A percentile compares a stretch with the other conserved stretches of the same genome.
Evolutionary conservation across 23 tunicate species (phyloP).

Genomic region (Halocynthia aurantium): DNA sequence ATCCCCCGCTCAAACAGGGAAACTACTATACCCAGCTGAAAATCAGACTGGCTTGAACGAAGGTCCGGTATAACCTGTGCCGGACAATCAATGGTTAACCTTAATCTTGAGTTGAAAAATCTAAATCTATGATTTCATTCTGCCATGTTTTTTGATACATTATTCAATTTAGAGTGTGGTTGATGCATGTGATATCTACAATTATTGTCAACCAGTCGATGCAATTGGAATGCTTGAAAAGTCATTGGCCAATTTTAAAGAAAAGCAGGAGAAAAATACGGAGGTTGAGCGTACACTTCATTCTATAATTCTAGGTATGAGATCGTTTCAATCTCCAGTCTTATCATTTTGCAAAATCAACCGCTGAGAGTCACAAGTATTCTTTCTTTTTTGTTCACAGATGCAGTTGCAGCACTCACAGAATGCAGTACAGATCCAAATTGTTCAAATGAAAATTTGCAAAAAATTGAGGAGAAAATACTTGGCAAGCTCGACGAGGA

Average conservation of each 20-base stretch:
- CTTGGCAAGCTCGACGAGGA: constrained; percentile 5
- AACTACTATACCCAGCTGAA: too few species aligned
- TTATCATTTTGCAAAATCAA: background rate
- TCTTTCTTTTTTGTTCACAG: too few species aligned
- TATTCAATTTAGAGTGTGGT: background rate
- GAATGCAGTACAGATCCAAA: background rate
- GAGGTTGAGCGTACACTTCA: background rate
- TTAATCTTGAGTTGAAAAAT: too few species aligned
- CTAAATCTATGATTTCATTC: too few species aligned
- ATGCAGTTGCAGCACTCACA: too few species aligned
- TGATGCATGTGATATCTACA: background rate
- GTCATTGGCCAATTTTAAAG: background rate
- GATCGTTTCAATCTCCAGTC: background rate
- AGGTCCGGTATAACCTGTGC: too few species aligned
- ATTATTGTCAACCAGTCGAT: constrained; percentile 12
- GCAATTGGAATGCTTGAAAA: background rate
- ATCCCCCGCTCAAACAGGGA: too few species aligned
- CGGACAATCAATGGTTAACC: too few species aligned
- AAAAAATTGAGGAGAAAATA: constrained; percentile 11
- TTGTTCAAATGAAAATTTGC: constrained; percentile 12
- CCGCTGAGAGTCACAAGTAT: too few species aligned
- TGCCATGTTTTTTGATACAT: too few species aligned
- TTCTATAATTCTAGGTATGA: background rate
- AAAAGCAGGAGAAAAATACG: constrained; percentile 7
- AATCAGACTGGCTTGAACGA: too few species aligned